Base-by-base conservation (phyloP, 2,888 invertebrate genomes). In the Drosophila mercatorum region DNA sequence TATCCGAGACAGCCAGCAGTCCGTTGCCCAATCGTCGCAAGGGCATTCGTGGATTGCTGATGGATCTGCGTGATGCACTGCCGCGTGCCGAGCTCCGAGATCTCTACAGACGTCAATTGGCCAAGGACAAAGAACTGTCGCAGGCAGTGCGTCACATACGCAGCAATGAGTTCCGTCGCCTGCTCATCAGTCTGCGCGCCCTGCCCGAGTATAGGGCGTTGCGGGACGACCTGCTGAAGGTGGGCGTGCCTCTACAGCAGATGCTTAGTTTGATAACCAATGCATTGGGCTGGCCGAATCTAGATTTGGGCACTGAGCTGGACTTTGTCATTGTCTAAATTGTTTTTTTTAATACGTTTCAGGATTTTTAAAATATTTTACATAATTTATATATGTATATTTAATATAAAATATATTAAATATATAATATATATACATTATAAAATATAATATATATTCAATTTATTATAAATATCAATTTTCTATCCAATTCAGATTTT, bases 31-130 rank as follows among this genome's bases (percentile, higher is more conserved):
- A 70, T 38, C 78, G 88, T 2, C 83, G 87, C n/a, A 66, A 67
- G 17, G 91, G 91, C 0, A 62, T 91, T 0, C 79, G 81, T 1
- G 91, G 91, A 3, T 59, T 91, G 3, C 26, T 91, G 17, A 62
- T 63, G 49, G 88, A 87, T 31, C 58, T 91, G 36, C 75, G 83
- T 4, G 81, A 78, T 36, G 74, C 80, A 1, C 31, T 91, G 64
- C 91, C 91, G 0, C 80, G 78, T 2, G 52, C 58, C 2, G 49
- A 75, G 3, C 46, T 91, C 10, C 61, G 74, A 17, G 80, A 85
- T 26, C 64, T 86, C 31, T 91, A 88, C 47, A 40, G 65, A 0
- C 62, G 68, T 0, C 75, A 86, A 0, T 58, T 84, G 47, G 46
- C 66, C 0, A 31, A 55, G 0, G 91, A 91, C 57, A 68, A 67